Conservation (phyloP, 2,888 invertebrate genomes). For the Melieria picta region DNA sequence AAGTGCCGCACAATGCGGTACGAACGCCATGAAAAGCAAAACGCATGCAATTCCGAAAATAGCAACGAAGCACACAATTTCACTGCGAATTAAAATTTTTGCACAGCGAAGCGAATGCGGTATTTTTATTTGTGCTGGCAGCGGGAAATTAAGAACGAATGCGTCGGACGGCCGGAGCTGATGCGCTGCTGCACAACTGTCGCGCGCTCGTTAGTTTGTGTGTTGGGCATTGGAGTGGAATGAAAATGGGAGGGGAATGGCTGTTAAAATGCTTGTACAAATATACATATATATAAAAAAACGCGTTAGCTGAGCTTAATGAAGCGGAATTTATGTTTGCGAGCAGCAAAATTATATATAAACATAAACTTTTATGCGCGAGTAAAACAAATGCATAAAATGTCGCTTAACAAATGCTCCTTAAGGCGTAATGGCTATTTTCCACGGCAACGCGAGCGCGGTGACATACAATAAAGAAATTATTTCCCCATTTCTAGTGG, state of each 20-base stretch:
- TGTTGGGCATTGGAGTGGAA: neutral
- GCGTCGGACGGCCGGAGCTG: neutral
- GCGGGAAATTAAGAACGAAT: neutral
- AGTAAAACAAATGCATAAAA: constrained; percentile 39
- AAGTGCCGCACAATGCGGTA: constrained; percentile 10
- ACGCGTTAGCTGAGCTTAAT: constrained; percentile 17
- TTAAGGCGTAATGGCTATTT: constrained; percentile 51
- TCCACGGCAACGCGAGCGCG: constrained; percentile 42
- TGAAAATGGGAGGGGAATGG: neutral
- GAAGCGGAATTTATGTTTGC: constrained; percentile 40
- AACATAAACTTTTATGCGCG: constrained; percentile 55
- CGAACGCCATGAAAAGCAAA: constrained; percentile 9
- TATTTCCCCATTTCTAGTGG: too few relatives aligned
- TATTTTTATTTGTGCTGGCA: constrained; percentile 28
- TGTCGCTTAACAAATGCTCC: neutral
- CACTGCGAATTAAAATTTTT: constrained; percentile 58
- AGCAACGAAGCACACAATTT: constrained; percentile 54
- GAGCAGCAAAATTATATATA: neutral
- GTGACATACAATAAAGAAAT: neutral
- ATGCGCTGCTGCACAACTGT: neutral
- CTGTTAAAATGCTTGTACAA: neutral
- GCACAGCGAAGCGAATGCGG: constrained; percentile 36
- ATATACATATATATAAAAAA: too few relatives aligned
- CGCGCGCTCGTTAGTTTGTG: neutral
- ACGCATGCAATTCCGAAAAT: constrained; percentile 51